Evolutionary conservation across 53 echinoderm and acorn worm species (phyloP), one percentile per base, ranked within the genome.

Genomic region (Paracentrotus lividus): DNA sequence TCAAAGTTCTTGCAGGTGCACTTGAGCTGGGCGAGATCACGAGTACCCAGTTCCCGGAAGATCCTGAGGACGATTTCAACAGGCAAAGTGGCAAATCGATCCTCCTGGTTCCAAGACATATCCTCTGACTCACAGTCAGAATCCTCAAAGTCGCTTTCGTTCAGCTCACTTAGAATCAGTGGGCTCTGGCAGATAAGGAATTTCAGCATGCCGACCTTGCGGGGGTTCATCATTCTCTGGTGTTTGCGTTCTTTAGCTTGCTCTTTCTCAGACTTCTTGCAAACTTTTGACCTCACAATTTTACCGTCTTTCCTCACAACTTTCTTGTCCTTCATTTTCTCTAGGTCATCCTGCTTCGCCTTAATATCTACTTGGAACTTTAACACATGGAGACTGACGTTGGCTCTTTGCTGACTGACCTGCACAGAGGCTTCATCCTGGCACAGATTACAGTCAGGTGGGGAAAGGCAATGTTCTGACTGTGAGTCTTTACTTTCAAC

Each of bases 1-100:
- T 94, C 77, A 94, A 98, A 98, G 92, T 98, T 96, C 88, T 94
- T 95, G 90, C 98, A 98, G 59, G 97, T 93, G 59, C 94, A 95
- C 61, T 98, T 98, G 4, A 98, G 93, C 38, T 93, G 90, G 33
- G 97, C 97, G 18, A 98, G 96, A 61, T 98, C 98, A 15, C 93
- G 77, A 15, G 98, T 98, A 53, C 38, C 21, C 13, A 98, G 93
- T 26, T 90, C 95, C 42, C 94, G 5, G 68, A 98, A 96, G 76
- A 98, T 98, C 88, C 96, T 95, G 52, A 96, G 95, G 33, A 98
- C 93, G 57, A 98, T 95, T 85, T 95, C 94, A 15, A 94, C 94
- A 0, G 97, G 96, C n/a, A 98, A 57, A n/a, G 90, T 78, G 42
- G 95, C 95, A 65, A 98, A 95, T 36, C 90, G 91, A 49, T 93